Evolutionary conservation across 2,888 invertebrate genomes (phyloP), one percentile per base, ranked within the genome.

Genomic region (Xestia sexstrigata): DNA sequence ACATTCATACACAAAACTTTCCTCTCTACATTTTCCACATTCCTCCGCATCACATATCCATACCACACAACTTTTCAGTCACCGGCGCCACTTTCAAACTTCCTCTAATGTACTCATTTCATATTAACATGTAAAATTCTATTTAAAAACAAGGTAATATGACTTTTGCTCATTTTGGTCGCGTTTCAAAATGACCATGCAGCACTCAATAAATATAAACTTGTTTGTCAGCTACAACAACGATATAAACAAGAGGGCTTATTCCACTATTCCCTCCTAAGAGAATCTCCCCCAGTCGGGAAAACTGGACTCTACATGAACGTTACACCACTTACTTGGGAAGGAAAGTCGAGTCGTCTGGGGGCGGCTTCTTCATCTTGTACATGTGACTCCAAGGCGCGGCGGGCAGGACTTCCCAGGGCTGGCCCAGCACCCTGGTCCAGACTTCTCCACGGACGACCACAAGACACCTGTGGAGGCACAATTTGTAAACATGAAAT

Each of bases 361-460:
- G 96, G 0, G 96, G 96, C 0, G 96, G 96, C 65, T 95, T 94
- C 93, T 96, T 96, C 96, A 95, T 96, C 90, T 96, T 96, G 90
- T 96, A 96, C 96, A 96, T 96, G 91, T 96, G 96, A 66, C 96
- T 96, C 96, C 96, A 96, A 20, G 96, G 96, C 0, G 96, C 96
- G 0, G 96, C 96, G 0, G 96, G 95, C 0, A 96, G 89, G 2
- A 93, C 92, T 89, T 96, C 96, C 96, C 96, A 96, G 0, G 96
- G 96, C 84, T 96, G 96, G 0, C 96, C 96, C 60, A 96, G 89
- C 45, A 96, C 96, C 3, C 95, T 88, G 0, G 96, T 96, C 96
- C 96, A 96, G 0, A 96, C 96, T 74, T 96, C 96, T 0, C 96
- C 96, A 0, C 96, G 91, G 0, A 96, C 96, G 20, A 96, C 95